Evolutionary conservation across 2,797 vertebrate species (phyloP).

Genomic region (Enteromius treurensis): DNA sequence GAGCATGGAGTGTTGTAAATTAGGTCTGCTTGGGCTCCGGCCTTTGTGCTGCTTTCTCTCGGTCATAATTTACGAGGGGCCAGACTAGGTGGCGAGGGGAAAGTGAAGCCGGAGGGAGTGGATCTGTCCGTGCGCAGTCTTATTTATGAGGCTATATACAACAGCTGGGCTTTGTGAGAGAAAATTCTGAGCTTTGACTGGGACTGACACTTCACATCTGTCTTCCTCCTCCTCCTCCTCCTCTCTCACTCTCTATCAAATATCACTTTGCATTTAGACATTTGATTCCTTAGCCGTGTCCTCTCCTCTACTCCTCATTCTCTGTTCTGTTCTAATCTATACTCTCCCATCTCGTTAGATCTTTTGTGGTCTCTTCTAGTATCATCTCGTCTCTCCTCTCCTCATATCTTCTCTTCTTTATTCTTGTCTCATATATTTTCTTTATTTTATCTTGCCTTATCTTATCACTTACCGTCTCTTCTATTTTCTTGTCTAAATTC

Average conservation of each 20-base stretch:
- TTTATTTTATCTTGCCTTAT: not conserved
- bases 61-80: constrained; percentile 48
- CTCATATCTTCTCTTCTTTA: not conserved
- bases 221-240: constrained; percentile 27
- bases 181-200: constrained; percentile 44
- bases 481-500: not conserved
- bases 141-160: constrained; percentile 54
- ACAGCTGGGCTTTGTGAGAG: constrained; percentile 53
- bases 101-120: constrained; percentile 29
- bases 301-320: not conserved
- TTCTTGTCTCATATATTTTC: not conserved
- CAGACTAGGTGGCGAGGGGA: constrained; percentile 12
- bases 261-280: constrained; percentile 27
- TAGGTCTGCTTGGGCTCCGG: constrained; percentile 36
- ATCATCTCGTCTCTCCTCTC: not conserved
- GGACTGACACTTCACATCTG: constrained; percentile 27
- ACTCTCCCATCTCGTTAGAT: not conserved
- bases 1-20: constrained; percentile 47
- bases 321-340: not conserved
- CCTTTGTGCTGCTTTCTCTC: constrained; percentile 48
- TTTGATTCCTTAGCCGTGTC: constrained; percentile 2
- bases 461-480: not conserved
- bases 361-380: not conserved
- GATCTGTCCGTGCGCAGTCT: constrained; percentile 38
- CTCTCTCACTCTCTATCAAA: constrained; percentile 12